Evolutionary conservation across 2,113 vertebrate genomes (phyloP), one percentile per base, ranked within the genome.

Genomic region (Xiphophorus hellerii): DNA sequence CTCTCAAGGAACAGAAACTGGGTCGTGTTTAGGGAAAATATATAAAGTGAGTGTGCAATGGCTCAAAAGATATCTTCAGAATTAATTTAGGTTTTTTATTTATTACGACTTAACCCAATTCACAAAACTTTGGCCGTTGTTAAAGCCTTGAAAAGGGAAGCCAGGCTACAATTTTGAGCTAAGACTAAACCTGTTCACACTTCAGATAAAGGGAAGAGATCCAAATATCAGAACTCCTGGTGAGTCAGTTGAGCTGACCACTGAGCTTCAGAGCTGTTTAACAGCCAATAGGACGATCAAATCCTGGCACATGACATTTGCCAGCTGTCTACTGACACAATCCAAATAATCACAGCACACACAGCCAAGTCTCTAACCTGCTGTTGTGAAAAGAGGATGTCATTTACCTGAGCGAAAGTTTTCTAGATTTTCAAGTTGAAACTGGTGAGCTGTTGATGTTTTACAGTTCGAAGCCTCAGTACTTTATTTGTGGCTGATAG

Each of bases 321-420:
- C 84, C 82, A 86, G 66, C 86, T 77, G 81, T 84, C 71, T 75
- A 66, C 75, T 68, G 73, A 74, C n/a, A 33, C 58, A 28, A 54
- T 82, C 82, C 83, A 84, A 89, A 78, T 44, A 64, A 30, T 13
- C 37, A 22, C 71, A 44, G 63, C 33, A 15, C 4, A 37, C 60
- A 31, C 69, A 31, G 76, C 76, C 80, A 82, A 75, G 30, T 58
- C 14, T 78, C 73, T 74, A 42, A 28, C 33, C 10, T 17, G 30
- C 13, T n/a, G 33, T 10, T 63, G 73, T 71, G 69, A 79, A 83
- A 20, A 33, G 35, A 77, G 61, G 27, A 15, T 6, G 25, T 25
- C 54, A 27, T 3, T 14, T 17, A 77, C 73, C 80, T 80, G 81
- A 25, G 44, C 48, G 82, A 77, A 77, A 83, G 33, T 14, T 25